A percentile compares a stretch with the other conserved stretches of the same genome.
Conservation (phyloP, 30 jellyfish, hydroid and myxozoan genomes). For the Hydra vulgaris region DNA sequence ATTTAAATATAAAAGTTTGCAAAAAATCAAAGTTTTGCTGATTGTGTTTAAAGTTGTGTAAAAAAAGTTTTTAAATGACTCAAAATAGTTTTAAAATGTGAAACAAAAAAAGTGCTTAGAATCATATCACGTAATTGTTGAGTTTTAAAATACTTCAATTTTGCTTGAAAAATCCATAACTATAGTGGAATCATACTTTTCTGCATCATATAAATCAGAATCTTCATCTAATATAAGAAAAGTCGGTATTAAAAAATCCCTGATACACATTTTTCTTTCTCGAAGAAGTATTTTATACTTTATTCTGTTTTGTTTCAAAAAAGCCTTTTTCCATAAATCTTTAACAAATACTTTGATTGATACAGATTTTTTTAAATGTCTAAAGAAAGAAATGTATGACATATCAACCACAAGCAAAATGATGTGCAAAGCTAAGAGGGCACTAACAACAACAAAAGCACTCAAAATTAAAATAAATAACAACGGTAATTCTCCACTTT, state of each 20-base stretch:
- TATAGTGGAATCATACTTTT: constrained; percentile 9
- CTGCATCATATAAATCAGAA: constrained; percentile 47
- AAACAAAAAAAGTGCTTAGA: too few relatives aligned
- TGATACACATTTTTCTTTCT: constrained; percentile 45
- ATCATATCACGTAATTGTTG: too few relatives aligned
- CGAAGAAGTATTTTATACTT: constrained; percentile 35
- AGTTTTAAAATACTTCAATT: too few relatives aligned
- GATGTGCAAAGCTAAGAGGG: constrained; percentile 17
- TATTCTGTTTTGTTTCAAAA: constrained; percentile 32
- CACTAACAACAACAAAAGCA: constrained; percentile 10
- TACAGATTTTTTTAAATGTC: constrained; percentile 8
- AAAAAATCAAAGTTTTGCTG: too few relatives aligned
- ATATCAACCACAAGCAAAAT: constrained; percentile 35
- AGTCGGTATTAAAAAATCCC: constrained; percentile 44
- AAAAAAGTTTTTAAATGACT: too few relatives aligned
- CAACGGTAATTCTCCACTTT: constrained; percentile 43
- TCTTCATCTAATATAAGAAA: constrained; percentile 56
- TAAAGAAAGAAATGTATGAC: constrained; percentile 33
- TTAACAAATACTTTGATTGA: constrained; percentile 17
- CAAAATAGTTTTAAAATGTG: too few relatives aligned
- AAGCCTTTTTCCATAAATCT: constrained; percentile 5
- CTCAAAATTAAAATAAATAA: constrained; percentile 9
- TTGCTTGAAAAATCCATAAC: neutral
- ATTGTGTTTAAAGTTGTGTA: too few relatives aligned
- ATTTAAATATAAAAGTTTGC: too few relatives aligned